These are phyloP conservation scores for Felis chaus DNA, from an alignment of 2,113 vertebrate species.

Conservation along the genomic window DNA sequence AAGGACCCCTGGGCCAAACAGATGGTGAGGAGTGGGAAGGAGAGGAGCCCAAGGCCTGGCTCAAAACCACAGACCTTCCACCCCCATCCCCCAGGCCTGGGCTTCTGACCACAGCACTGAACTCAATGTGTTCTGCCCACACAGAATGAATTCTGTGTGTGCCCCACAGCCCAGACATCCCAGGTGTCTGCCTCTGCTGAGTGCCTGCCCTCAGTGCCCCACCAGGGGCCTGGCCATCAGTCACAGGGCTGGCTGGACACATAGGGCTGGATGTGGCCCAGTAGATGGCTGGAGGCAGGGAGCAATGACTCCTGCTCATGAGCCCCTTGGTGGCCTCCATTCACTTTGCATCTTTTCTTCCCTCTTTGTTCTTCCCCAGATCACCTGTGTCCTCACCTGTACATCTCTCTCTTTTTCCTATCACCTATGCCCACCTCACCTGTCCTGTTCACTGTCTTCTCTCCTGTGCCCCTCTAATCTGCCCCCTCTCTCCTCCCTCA, in stretches of 20 bases:
- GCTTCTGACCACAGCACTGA: constrained; percentile 6
- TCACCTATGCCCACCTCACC: neutral
- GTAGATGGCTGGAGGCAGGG: neutral
- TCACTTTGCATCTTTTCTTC: neutral
- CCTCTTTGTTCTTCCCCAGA: neutral
- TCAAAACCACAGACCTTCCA: neutral
- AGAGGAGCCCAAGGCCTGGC: neutral
- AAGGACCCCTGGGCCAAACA: neutral
- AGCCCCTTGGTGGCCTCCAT: neutral
- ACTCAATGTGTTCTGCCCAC: constrained; percentile 63
- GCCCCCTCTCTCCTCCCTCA: neutral
- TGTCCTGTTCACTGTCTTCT: neutral
- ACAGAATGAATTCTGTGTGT: no score
- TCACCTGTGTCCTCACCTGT: neutral
- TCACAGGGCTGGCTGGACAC: constrained; percentile 60
- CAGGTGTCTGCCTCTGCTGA: constrained; percentile 54
- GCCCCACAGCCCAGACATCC: neutral
- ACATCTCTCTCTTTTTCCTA: neutral
- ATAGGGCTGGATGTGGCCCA: neutral
- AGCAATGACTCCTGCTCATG: neutral
- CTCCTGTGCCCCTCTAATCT: neutral
- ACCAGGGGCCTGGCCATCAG: constrained; percentile 58
- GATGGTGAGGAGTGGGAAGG: neutral
- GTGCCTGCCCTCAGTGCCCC: constrained; percentile 36
- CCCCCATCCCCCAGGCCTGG: neutral